Evolutionary conservation across 2,888 invertebrate species (phyloP), one percentile per base, ranked within the genome.

Genomic region (Yponomeuta sedellus): DNA sequence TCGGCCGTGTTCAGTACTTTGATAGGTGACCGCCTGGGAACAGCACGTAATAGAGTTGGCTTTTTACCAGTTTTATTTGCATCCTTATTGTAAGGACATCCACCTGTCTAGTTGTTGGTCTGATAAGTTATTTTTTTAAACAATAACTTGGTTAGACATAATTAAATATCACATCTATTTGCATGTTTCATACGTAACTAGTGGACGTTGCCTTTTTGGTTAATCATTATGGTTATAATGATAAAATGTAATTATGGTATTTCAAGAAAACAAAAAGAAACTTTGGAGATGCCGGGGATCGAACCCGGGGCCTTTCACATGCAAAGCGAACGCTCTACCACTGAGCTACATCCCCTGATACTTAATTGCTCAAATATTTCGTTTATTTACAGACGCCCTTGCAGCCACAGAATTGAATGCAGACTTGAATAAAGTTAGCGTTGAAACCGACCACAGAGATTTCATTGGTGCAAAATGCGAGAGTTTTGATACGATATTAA

Each of bases 251-350:
- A n/a, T n/a, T n/a, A n/a, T n/a, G n/a, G n/a, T n/a, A n/a, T n/a
- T n/a, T n/a, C n/a, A n/a, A n/a, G n/a, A 28, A 28, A 34, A 34
- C 34, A 34, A 34, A 28, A 34, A 34, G 34, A 22, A 59, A n/a
- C 16, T 28, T 20, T 40, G n/a, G 96, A 95, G 95, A 95, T 96
- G 96, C 96, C 96, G 97, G 97, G 97, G 96, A 96, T 97, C 96
- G 97, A 97, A 97, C 97, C 97, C 97, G 96, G 97, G 97, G 96
- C 97, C 97, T 97, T 97, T 97, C 97, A 96, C 97, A 97, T 97
- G 97, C 97, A 97, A 97, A 97, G 97, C 97, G 97, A 97, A 96
- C 97, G 97, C 97, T 97, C 97, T 97, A 97, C 97, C 97, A 97
- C 96, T 97, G 97, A 97, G 97, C 97, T 97, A 97, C 96, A 97